Conservation (phyloP, 2,888 invertebrate species). For the Hartigia nigra region DNA sequence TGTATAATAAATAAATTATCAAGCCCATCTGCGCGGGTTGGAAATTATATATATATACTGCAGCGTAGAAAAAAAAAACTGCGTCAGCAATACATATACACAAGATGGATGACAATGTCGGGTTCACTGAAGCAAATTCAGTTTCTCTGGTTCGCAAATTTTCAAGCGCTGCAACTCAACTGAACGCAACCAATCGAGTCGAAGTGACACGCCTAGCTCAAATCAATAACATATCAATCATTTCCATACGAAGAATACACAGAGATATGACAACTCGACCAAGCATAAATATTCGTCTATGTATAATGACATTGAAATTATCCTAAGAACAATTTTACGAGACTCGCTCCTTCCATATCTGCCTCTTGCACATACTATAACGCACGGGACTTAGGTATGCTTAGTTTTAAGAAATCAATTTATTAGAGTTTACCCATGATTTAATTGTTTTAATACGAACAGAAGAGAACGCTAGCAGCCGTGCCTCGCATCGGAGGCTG, state of each 20-base stretch:
- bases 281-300: not conserved
- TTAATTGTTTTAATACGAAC: conserved; percentile 42
- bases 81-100: not conserved
- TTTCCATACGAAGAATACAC: not conserved
- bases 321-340: not conserved
- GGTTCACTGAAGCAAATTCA: not conserved
- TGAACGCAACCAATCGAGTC: not conserved
- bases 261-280: not conserved
- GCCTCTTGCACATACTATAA: not conserved
- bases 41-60: not conserved
- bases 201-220: not conserved
- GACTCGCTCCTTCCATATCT: not conserved
- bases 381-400: not conserved
- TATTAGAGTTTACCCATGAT: conserved; percentile 58
- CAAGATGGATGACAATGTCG: not conserved
- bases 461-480: conserved; percentile 47
- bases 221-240: not conserved
- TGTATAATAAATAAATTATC: not conserved
- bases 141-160: not conserved
- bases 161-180: not conserved
- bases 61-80: not conserved
- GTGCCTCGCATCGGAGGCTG: not conserved
- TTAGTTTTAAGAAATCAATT: conserved; percentile 49
- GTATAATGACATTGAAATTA: not conserved
- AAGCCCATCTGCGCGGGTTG: not conserved